Evolutionary conservation across 2,113 vertebrate species (phyloP).

Genomic region (Spea multiplicata): DNA sequence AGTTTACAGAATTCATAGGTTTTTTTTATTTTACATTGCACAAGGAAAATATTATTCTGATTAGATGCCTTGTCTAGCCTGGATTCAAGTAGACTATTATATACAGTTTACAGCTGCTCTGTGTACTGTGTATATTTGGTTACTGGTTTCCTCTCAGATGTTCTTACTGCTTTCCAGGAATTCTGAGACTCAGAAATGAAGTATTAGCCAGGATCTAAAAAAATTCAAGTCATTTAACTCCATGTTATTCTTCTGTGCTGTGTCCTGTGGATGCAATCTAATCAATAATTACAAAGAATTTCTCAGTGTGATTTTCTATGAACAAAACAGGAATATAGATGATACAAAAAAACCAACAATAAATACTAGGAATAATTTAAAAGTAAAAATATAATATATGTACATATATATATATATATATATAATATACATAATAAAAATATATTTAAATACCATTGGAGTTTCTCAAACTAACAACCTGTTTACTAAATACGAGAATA

Average conservation of each 20-base stretch:
- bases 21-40: no score
- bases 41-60: constrained; percentile 3
- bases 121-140: constrained; percentile 56
- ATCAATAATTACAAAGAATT: constrained; percentile 7
- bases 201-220: constrained; percentile 63
- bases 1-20: no score
- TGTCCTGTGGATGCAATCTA: background rate
- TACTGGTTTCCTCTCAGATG: constrained; percentile 56
- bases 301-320: background rate
- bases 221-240: constrained; percentile 63
- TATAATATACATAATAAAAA: no score
- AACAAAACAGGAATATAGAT: no score
- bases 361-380: background rate
- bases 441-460: no score
- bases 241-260: constrained; percentile 57
- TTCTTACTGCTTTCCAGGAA: constrained; percentile 77
- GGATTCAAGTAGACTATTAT: constrained; percentile 55
- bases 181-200: constrained; percentile 64
- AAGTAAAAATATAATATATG: background rate
- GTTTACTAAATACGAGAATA: no score
- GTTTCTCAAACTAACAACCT: no score
- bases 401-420: no score
- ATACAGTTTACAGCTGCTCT: constrained; percentile 55
- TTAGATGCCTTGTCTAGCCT: constrained; percentile 47
- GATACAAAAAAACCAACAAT: no score